phyloP scores from a whole-genome alignment of 2,888 invertebrate genomes.

The Cerastis leucographa region DNA sequence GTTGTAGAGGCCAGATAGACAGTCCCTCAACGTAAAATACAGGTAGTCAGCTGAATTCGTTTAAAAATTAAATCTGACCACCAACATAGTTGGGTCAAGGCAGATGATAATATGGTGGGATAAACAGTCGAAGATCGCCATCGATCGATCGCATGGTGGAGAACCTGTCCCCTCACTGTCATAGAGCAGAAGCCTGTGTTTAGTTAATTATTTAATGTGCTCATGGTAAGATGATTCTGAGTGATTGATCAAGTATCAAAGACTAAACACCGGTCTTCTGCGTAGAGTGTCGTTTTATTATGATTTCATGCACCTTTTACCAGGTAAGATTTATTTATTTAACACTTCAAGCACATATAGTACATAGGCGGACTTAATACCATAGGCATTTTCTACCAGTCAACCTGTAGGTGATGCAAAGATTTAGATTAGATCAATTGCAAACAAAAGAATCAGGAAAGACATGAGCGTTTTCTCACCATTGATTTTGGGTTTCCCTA shows the following conservation, averaged over 20 bases:
- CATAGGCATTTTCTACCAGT: no score
- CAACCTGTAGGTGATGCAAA: no score
- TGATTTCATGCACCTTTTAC: background rate
- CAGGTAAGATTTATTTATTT: background rate
- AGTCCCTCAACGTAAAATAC: background rate
- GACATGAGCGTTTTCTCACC: background rate
- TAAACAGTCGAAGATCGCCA: background rate
- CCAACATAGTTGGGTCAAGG: background rate
- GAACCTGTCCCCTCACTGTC: background rate
- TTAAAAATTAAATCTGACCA: background rate
- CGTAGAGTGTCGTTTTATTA: background rate
- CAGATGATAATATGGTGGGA: background rate
- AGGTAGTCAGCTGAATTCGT: background rate
- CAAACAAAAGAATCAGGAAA: no score
- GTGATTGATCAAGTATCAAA: no score
- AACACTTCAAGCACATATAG: no score
- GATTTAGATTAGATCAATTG: background rate
- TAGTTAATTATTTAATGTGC: background rate
- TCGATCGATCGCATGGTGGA: no score
- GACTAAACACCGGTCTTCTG: background rate
- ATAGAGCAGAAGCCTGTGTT: background rate
- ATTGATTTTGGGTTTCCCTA: background rate
- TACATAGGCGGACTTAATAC: no score
- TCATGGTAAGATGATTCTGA: background rate
- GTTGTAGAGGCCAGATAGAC: background rate